A percentile compares a stretch with the other conserved stretches of the same genome.
phyloP scores from a whole-genome alignment of 2,797 vertebrate species.

The Acanthurus lineatus region DNA sequence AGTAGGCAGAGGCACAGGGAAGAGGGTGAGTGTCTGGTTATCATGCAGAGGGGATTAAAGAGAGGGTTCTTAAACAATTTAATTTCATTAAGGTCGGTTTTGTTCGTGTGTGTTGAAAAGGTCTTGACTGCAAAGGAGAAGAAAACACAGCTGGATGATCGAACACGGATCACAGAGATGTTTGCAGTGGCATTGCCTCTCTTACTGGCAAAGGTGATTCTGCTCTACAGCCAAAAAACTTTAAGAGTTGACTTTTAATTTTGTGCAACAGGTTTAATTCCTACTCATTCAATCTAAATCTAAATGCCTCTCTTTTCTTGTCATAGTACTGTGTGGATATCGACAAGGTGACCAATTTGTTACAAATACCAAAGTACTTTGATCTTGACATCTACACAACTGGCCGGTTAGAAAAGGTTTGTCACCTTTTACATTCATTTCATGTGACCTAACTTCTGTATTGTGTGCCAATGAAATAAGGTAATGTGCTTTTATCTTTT shows the following conservation, averaged over 20 bases:
- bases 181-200: slow-evolving; percentile 95
- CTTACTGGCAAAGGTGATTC: slow-evolving; percentile 92
- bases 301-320: slow-evolving; percentile 11
- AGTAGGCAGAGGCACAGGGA: slow-evolving; percentile 95
- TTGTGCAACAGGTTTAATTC: neutral
- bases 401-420: slow-evolving; percentile 96
- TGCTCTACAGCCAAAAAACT: neutral
- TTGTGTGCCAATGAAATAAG: neutral
- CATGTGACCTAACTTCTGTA: slow-evolving; percentile 60
- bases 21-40: slow-evolving; percentile 86
- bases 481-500: slow-evolving; percentile 7
- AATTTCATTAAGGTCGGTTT: slow-evolving; percentile 2
- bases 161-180: slow-evolving; percentile 96
- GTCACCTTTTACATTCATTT: neutral
- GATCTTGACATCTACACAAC: slow-evolving; percentile 98
- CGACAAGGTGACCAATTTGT: slow-evolving; percentile 95
- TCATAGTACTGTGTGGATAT: slow-evolving; percentile 94
- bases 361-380: slow-evolving; percentile 95
- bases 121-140: slow-evolving; percentile 97
- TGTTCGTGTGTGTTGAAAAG: slow-evolving; percentile 74
- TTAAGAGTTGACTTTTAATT: neutral
- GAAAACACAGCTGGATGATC: slow-evolving; percentile 96
- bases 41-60: neutral
- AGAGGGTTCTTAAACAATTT: neutral
- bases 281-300: neutral